Evolutionary conservation across 1,140 invertebrate species (phyloP), one percentile per base, ranked within the genome.

Genomic region (Danaus melanippus): DNA sequence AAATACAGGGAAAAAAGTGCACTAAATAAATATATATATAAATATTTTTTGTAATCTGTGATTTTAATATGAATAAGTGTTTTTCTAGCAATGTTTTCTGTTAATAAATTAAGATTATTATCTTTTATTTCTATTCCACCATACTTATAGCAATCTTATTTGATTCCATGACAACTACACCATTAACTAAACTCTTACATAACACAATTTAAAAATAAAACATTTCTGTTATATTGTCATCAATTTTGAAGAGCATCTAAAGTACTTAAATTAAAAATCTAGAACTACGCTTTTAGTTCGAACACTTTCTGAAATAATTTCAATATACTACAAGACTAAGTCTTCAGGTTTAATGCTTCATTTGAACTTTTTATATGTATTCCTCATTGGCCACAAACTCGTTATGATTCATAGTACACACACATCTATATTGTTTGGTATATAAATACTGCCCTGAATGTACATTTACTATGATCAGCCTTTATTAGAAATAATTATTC

Each of bases 401-500:
- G 5, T 43, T 15, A 43, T 51, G 12, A 51, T 42, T 41, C 42
- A 46, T 53, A 53, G 12, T 53, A 45, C 12, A 53, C 9, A 46
- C 4, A 53, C 32, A 40, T 40, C 5, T 46, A 53, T 53, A 10
- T 46, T 46, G 44, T 82, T 82, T 82, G 79, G 76, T 78, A 79
- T 78, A 60, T 67, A 61, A 82, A 82, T 82, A 82, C 79, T 82
- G 79, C 61, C 71, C 70, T 69, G 76, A 71, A 72, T 32, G 21
- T 32, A 32, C 21, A 32, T 32, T 7, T 32, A 32, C 55, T 57
- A 62, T 32, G 21, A 32, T 32, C 21, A 32, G 21, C 21, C 21
- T 32, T 32, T 7, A 32, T 32, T 32, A 32, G 21, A 32, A 32
- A 32, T 32, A 32, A 32, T 32, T 32, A 4, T 32, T 8, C 6